Conservation (phyloP, 2,888 invertebrate genomes). For the Leucozona laternaria region DNA sequence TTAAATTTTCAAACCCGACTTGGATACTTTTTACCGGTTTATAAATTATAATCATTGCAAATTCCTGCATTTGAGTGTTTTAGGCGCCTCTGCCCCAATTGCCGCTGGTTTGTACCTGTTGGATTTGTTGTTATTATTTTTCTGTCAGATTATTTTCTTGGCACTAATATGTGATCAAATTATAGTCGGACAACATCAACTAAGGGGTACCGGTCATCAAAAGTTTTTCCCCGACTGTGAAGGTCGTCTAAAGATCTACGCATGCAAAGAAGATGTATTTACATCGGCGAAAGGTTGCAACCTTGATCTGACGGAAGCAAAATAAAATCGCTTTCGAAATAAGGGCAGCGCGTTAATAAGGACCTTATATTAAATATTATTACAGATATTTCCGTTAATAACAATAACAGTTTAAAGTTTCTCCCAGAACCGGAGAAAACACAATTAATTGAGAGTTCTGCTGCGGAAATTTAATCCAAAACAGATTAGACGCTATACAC, state of each 20-base stretch:
- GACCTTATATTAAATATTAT: slow-evolving; percentile 21
- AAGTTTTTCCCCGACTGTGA: slow-evolving; percentile 23
- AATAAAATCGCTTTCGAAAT: neutral
- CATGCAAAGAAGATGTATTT: slow-evolving; percentile 1
- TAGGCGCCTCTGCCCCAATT: neutral
- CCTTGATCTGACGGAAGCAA: slow-evolving; percentile 34
- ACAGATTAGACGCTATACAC: neutral
- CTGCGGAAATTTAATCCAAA: slow-evolving; percentile 15
- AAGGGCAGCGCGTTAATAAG: slow-evolving; percentile 2
- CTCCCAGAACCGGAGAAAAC: neutral
- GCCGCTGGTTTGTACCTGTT: neutral
- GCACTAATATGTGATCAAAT: neutral
- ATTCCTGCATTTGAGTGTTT: neutral
- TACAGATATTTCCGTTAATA: slow-evolving; percentile 13
- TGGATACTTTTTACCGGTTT: slow-evolving; percentile 4
- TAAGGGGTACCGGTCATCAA: neutral
- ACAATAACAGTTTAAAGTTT: slow-evolving; percentile 8
- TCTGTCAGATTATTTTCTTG: slow-evolving; percentile 2
- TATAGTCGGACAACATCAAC: neutral
- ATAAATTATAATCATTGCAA: neutral
- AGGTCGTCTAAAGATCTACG: neutral
- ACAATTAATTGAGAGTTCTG: slow-evolving; percentile 7
- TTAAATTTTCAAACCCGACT: neutral
- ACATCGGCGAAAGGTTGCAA: slow-evolving; percentile 10
- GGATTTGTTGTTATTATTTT: neutral